Base-by-base conservation (phyloP, 64 coral and sea anemone species). In the Pocillopora verrucosa region DNA sequence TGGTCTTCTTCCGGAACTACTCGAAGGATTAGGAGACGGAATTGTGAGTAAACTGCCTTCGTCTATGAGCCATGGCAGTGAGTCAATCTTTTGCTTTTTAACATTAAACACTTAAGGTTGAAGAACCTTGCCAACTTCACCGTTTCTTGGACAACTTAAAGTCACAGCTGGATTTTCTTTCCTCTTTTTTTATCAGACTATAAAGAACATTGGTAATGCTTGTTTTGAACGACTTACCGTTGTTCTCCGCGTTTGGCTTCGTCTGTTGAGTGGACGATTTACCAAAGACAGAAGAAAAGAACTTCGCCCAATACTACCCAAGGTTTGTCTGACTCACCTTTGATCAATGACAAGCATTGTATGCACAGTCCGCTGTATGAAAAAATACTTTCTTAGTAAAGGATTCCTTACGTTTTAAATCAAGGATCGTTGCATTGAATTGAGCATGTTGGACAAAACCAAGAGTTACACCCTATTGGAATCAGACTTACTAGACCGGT, bases 271-370 rank as follows among this genome's bases (percentile, higher is more conserved):
- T 34, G 62, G 80, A 86, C 60, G 74, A 0, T 85, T 91, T 34
- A 65, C 69, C 36, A 91, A 86, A 19, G 57, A 83, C 45, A 77
- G 74, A 64, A 91, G 61, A 61, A 78, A 91, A 11, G 90, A 91
- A 19, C 61, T 91, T 12, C 80, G 90, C 35, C 90, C 90, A 78
- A 83, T 45, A 83, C 25, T 91, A 15, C 81, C 90, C 6, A 56
- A 91, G 81, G 90, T 91, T 11, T 17, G 89, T 76, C 13, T 36
- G 0, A 22, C 62, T 60, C 61, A 16, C 80, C 51, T 51, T 7
- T 51, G 41, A 51, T 51, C 41, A 51, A 7, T 51, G 41, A 51
- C 41, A 7, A 51, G 41, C 41, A 51, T 7, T 51, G 41, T 51
- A 30, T 30, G 0, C 30, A 51, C 41, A 51, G 41, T 51, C 7